Evolutionary conservation across 2,888 invertebrate genomes (phyloP), one percentile per base, ranked within the genome.

Genomic region (Drosophila flavopinicola): DNA sequence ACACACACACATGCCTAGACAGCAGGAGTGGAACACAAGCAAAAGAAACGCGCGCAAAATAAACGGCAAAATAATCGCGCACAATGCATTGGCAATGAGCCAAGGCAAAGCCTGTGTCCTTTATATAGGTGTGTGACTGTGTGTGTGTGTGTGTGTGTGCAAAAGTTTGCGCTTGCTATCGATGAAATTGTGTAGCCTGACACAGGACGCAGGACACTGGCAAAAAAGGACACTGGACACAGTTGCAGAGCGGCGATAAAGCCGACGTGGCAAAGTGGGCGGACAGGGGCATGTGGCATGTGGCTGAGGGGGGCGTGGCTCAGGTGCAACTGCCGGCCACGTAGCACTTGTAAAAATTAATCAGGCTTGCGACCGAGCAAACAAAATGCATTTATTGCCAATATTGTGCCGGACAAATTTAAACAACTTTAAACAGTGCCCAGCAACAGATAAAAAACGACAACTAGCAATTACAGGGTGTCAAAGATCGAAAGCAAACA

Each of bases 51-150:
- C 70, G 78, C 67, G 52, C 72, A 75, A 85, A 88, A 86, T 86
- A 86, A 82, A 88, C 87, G 88, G 87, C 83, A 85, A 80, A 87
- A 87, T 86, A 86, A 86, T 88, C 86, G 80, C 85, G 80, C 88
- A 88, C 88, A 86, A 87, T 84, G 82, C 84, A 88, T 88, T 87
- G 87, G 88, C 88, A 80, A 75, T 70, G 66, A 73, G 87, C 87
- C 87, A 85, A 76, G 58, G 47, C 45, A 58, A 52, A 49, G 57
- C 11, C 41, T 27, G 29, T 29, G 42, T 29, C 24, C 37, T 35
- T 35, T 60, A 39, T 66, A 30, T 61, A 45, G 45, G 47, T 49
- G 15, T 41, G 23, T 53, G 35, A 59, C 25, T 41, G 6, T 52
- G 37, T 53, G 17, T 44, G 39, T 58, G 53, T 51, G n/a, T 24